Conservation (phyloP, 2,888 invertebrate genomes). For the Bombylius major region DNA sequence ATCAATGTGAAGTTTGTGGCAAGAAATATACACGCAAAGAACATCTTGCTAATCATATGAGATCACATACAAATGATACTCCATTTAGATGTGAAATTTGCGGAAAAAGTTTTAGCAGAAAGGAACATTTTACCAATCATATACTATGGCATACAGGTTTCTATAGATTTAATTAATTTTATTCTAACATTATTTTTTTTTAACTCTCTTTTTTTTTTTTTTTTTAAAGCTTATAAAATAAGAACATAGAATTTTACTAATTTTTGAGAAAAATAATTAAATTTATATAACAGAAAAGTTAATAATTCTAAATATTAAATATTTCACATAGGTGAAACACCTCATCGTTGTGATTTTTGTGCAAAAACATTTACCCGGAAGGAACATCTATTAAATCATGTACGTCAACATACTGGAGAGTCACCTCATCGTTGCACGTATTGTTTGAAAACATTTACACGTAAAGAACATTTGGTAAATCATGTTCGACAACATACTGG, state of each 20-base stretch:
- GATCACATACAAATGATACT: slow-evolving; percentile 78
- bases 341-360: slow-evolving; percentile 75
- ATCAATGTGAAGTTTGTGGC: slow-evolving; percentile 75
- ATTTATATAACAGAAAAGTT: slow-evolving; percentile 14
- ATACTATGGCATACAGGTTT: slow-evolving; percentile 81
- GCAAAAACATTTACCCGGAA: slow-evolving; percentile 77
- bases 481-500: slow-evolving; percentile 76
- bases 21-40: slow-evolving; percentile 84
- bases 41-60: slow-evolving; percentile 77
- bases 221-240: too few species aligned
- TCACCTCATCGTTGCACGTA: slow-evolving; percentile 76
- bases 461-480: slow-evolving; percentile 78
- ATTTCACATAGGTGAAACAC: slow-evolving; percentile 50
- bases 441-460: slow-evolving; percentile 77
- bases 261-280: too few species aligned
- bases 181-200: slow-evolving; percentile 56
- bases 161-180: slow-evolving; percentile 66
- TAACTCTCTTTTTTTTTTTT: too few species aligned
- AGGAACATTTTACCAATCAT: slow-evolving; percentile 84
- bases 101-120: slow-evolving; percentile 77
- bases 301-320: background rate
- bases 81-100: slow-evolving; percentile 79
- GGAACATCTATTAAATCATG: slow-evolving; percentile 76
- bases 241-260: too few species aligned
- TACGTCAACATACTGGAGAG: slow-evolving; percentile 68